Evolutionary conservation across 2,797 vertebrate genomes (phyloP), one percentile per base, ranked within the genome.

Genomic region (Spinibarbus caldwelli): DNA sequence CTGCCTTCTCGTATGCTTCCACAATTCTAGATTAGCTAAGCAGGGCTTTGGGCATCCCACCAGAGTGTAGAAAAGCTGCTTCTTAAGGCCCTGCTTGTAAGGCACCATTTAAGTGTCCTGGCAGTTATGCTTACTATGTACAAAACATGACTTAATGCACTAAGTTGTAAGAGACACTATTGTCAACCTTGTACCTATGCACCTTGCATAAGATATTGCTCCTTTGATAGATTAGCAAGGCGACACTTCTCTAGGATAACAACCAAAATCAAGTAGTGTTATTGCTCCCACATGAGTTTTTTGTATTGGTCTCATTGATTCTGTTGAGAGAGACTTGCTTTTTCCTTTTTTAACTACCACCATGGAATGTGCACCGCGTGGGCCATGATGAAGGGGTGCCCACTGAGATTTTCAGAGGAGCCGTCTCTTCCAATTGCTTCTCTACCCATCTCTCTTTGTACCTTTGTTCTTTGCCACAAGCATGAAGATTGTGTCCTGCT

Each of bases 351-450:
- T 75, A 75, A 52, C 82, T 26, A 29, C n/a, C 59, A 38, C 82
- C 31, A 29, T 23, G n/a, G 45, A 52, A 67, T 47, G 23, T 67
- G 59, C 49, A n/a, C 43, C 7, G 43, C 45, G 4, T 49, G 82
- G 72, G 72, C 72, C 62, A 49, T 29, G 57, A 52, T 66, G 81
- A 52, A 62, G 49, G 59, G 2, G 43, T 76, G 43, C 59, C 72
- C 72, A 52, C 45, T 76, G 82, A 83, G 82, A 83, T 83, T 66
- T 67, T 76, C 45, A 83, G 34, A 49, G 41, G 4, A 41, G 43
- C 8, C 7, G 15, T 76, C 71, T 76, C 23, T 41, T 83, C 21
- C 3, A 81, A 78, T 23, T 43, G 19, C 59, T 71, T 52, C 31
- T 57, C 66, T 67, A 1, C 49, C 23, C 29, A 41, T 49, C 73